Percentiles rank a stretch among this genome's conserved stretches.
These are phyloP conservation scores for Dolichallabes microphthalmus DNA, from an alignment of 2,113 vertebrate genomes.

Conservation along the genomic window DNA sequence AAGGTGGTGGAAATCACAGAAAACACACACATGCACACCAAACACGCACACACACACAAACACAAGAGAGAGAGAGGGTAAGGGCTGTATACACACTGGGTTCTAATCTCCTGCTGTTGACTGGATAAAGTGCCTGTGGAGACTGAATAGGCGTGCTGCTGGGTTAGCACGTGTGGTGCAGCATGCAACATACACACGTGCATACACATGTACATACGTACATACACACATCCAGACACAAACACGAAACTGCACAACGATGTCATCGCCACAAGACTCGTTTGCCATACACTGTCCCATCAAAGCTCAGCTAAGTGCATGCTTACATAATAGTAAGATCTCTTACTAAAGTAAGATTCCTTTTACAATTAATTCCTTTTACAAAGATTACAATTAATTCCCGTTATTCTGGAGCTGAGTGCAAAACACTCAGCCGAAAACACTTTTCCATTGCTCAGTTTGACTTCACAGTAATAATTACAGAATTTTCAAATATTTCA, in stretches of 20 bases:
- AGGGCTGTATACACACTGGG: background rate
- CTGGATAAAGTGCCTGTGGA: background rate
- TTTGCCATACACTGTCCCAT: slow-evolving; percentile 21
- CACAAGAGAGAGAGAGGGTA: background rate
- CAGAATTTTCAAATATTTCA: background rate
- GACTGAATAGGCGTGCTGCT: background rate
- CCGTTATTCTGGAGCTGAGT: background rate
- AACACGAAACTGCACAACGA: slow-evolving; percentile 40
- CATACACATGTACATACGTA: slow-evolving; percentile 24
- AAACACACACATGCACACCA: background rate
- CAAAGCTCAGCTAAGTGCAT: slow-evolving; percentile 6
- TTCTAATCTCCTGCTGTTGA: background rate
- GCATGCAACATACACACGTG: slow-evolving; percentile 29
- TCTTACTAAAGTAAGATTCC: no score
- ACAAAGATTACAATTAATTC: no score
- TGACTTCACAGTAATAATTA: background rate
- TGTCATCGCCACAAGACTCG: slow-evolving; percentile 29
- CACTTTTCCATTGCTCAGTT: background rate
- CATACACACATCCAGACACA: slow-evolving; percentile 29
- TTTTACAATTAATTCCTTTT: no score
- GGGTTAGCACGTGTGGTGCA: slow-evolving; percentile 10
- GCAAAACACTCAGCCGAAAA: background rate
- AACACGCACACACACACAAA: background rate
- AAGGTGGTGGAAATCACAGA: background rate
- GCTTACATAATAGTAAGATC: slow-evolving; percentile 14